Base-by-base conservation (phyloP, 2,888 invertebrate genomes). In the Beris chalybata region DNA sequence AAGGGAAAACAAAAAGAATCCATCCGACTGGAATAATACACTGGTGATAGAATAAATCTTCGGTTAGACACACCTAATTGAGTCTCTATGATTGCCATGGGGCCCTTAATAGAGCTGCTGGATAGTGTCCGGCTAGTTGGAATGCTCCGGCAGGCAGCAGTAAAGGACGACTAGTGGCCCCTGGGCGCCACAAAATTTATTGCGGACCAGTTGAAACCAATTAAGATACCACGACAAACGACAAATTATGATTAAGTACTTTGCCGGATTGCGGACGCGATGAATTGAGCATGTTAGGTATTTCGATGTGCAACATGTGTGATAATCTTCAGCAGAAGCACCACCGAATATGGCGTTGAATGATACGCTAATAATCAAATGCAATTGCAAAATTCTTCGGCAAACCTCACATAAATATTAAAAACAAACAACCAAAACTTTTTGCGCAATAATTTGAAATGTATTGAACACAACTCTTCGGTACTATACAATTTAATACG, bases 41-140 rank as follows among this genome's bases (percentile, higher is more conserved):
- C 53, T 32, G 22, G 38, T 9, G 56, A 50, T 44, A 56, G 55
- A 55, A 65, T 55, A 65, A 65, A 65, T 65, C 64, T 56, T 65
- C 64, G 56, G 56, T 65, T 65, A 65, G 64, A 45, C 56, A 56
- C 64, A 65, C 55, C 55, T 65, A 65, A 65, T 65, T 65, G 64
- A 65, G 55, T 65, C 48, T 44, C 64, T 55, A 56, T 65, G 56
- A 65, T 56, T 56, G 64, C 54, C 64, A 15, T 65, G 54, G 55
- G 64, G 54, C 55, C 45, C 44, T 61, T 54, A 54, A 54, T 64
- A 64, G 64, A 54, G 54, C 44, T 56, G 48, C 38, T 30, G 38
- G 2, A 22, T 53, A 45, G 53, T 53, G 22, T 4, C 22, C 5
- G 58, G 45, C 45, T 30, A 47, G 58, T 31, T 45, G 58, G 58